Evolutionary conservation across 1,140 invertebrate species (phyloP), one percentile per base, ranked within the genome.

Genomic region (Drosophila setifemur): DNA sequence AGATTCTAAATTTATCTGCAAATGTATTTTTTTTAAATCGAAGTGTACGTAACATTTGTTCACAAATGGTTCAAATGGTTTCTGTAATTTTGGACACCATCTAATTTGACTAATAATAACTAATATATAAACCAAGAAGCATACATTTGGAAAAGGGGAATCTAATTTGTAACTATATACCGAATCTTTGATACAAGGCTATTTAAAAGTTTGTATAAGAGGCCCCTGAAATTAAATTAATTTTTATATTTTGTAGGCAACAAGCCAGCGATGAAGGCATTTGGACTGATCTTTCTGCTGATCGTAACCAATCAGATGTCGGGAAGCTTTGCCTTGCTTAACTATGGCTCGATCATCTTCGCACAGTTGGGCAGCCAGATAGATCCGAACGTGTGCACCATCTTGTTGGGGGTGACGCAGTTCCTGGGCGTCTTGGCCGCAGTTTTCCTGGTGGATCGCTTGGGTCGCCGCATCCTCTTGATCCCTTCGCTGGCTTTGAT

Each of bases 281-380:
- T 85, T 23, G 54, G n/a, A 0, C 42, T 88, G 14, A 74, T 66
- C 23, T 44, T 45, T 14, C 42, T 73, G 1, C 9, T 88, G 8
- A 11, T 88, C 3, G 1, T 85, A 2, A 28, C 33, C 18, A 74
- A 82, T 42, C 49, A 79, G 23, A 39, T 88, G 28, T 77, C 91
- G 33, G 92, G 92, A 0, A 91, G 90, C 71, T 89, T 92, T 37
- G 92, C 92, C 6, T 88, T 92, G 4, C 83, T 92, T n/a, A 92
- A 91, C 87, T 92, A 92, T 44, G 91, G 91, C 2, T 89, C 91
- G 1, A 88, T 90, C 5, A 96, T 95, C 75, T 96, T 95, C 78
- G 55, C 78, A 0, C 90, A 91, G 1, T 92, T 95, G 0, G 93
- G 93, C 0, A 92, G 92, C 2, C 79, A 70, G 2, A 66, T 96